These are phyloP conservation scores for Parambassis ranga DNA, from an alignment of 2,797 vertebrate species.

Conservation along the genomic window DNA sequence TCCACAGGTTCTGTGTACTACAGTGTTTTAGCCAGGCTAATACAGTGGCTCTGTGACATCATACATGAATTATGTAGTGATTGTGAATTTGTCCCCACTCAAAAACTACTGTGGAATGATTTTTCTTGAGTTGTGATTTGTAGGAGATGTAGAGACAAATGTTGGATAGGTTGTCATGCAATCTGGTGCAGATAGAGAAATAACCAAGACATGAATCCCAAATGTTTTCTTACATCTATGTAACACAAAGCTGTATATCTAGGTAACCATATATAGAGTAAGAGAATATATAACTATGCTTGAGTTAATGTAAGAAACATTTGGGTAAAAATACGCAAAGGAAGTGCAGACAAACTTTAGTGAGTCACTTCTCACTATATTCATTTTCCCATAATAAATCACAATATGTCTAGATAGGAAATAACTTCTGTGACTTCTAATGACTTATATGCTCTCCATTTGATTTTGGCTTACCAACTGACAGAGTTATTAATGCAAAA, in stretches of 20 bases:
- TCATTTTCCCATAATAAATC: slow-evolving; percentile 33
- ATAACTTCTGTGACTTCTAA: slow-evolving; percentile 26
- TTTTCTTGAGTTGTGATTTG: no score
- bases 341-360: not conserved
- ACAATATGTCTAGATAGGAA: slow-evolving; percentile 9
- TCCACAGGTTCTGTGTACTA: no score
- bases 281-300: not conserved
- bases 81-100: not conserved
- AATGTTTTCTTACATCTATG: no score
- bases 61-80: not conserved
- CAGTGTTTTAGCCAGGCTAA: no score
- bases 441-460: slow-evolving; percentile 29
- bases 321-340: not conserved
- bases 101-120: no score
- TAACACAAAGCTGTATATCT: no score
- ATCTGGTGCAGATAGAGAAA: not conserved
- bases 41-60: not conserved
- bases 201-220: no score
- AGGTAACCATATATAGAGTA: no score
- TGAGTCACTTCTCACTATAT: slow-evolving; percentile 6
- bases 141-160: not conserved
- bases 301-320: not conserved
- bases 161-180: not conserved
- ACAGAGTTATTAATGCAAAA: slow-evolving; percentile 47
- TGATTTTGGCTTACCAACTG: slow-evolving; percentile 37